Conservation (phyloP, 1,140 invertebrate species). For the Halesus radiatus region DNA sequence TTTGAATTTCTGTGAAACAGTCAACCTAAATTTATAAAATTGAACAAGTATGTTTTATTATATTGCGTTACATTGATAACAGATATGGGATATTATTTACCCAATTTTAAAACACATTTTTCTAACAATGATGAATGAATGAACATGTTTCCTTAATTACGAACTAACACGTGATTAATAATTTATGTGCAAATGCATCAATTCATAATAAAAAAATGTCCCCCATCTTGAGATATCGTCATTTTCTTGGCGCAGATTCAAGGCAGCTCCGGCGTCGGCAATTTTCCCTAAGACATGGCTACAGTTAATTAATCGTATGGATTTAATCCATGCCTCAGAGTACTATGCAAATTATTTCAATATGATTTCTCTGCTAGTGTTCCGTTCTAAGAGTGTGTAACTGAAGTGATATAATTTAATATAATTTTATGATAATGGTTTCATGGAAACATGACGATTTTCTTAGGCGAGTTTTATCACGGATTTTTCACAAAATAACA, state of each 20-base stretch:
- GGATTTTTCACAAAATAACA: too few species aligned
- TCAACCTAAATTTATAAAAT: too few species aligned
- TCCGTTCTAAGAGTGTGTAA: neutral
- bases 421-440: too few species aligned
- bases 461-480: too few species aligned
- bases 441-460: too few species aligned
- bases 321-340: conserved; percentile 47
- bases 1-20: too few species aligned
- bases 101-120: too few species aligned
- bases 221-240: neutral
- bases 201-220: conserved; percentile 33
- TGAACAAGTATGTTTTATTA: too few species aligned
- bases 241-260: conserved; percentile 26
- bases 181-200: conserved; percentile 24
- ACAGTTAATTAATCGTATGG: conserved; percentile 56
- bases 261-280: neutral
- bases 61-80: too few species aligned
- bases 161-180: conserved; percentile 29
- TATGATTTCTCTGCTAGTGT: conserved; percentile 39
- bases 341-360: conserved; percentile 54
- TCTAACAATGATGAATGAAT: too few species aligned
- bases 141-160: conserved; percentile 9
- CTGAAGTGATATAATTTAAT: neutral
- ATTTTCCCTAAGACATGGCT: conserved; percentile 42
- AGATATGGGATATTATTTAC: too few species aligned